Evolutionary conservation across 2,888 invertebrate species (phyloP).

Genomic region (Agriopis leucophaearia): DNA sequence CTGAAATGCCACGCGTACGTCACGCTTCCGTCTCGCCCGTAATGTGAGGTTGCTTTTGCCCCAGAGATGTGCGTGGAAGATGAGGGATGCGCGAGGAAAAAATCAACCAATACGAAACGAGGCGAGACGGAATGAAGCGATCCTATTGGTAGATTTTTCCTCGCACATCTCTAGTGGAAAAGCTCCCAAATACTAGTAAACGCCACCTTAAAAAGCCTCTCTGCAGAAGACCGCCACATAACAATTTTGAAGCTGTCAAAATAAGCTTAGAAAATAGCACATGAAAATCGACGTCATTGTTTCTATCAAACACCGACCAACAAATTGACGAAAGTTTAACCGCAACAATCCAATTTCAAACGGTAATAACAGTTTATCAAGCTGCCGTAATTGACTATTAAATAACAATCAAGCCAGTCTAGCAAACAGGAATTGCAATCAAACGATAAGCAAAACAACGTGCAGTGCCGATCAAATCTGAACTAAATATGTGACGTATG

Average conservation of each 20-base stretch:
- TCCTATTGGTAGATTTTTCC: too few relatives aligned
- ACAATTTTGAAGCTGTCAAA: neutral
- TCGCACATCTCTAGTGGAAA: too few relatives aligned
- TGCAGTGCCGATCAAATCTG: slow-evolving; percentile 13
- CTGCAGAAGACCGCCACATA: neutral
- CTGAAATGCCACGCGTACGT: too few relatives aligned
- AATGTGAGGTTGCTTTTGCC: too few relatives aligned
- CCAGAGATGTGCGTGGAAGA: too few relatives aligned
- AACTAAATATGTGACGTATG: slow-evolving; percentile 20
- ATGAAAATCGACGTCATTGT: neutral
- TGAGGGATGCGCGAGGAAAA: too few relatives aligned
- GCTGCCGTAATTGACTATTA: slow-evolving; percentile 19
- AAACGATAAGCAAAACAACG: slow-evolving; percentile 23
- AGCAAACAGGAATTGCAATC: slow-evolving; percentile 16
- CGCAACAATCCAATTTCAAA: slow-evolving; percentile 14
- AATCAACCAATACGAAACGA: too few relatives aligned
- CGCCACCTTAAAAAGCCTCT: too few relatives aligned
- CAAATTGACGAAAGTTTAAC: slow-evolving; percentile 3
- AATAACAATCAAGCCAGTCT: slow-evolving; percentile 7
- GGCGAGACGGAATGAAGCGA: too few relatives aligned
- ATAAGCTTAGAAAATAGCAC: neutral
- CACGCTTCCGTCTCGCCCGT: too few relatives aligned
- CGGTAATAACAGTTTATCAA: slow-evolving; percentile 17
- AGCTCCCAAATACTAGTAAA: too few relatives aligned
- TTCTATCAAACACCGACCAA: neutral